phyloP scores from a whole-genome alignment of 2,888 invertebrate genomes.

The Smittia sp. region DNA sequence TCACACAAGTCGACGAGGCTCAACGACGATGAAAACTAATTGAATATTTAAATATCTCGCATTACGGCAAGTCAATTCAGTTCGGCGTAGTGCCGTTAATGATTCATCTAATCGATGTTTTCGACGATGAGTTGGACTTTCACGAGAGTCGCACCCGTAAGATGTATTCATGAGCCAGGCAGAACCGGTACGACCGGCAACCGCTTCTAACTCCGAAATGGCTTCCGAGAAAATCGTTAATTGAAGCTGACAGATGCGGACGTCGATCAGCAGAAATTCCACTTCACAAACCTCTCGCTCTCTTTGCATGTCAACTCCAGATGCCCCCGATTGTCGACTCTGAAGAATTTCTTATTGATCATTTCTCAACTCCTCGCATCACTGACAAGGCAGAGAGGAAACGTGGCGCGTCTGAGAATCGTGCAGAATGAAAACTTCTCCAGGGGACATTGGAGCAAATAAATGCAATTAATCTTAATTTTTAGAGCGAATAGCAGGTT shows the following conservation, averaged over 20 bases:
- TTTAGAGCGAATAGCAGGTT: slow-evolving; percentile 3
- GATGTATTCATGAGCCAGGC: not conserved
- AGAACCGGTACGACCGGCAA: too few species aligned
- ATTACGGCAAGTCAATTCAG: not conserved
- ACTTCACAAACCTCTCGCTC: not conserved
- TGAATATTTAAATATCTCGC: slow-evolving; percentile 15
- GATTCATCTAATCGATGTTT: not conserved
- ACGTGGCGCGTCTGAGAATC: slow-evolving; percentile 6
- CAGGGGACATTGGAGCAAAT: slow-evolving; percentile 34
- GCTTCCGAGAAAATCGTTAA: not conserved
- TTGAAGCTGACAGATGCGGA: slow-evolving; percentile 10
- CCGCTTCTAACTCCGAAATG: not conserved
- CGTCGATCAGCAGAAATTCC: slow-evolving; percentile 4
- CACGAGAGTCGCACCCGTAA: not conserved
- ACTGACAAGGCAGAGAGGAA: not conserved
- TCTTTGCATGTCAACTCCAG: slow-evolving; percentile 41
- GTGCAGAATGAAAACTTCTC: slow-evolving; percentile 39
- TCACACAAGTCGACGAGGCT: not conserved
- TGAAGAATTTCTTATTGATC: not conserved
- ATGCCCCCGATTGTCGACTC: not conserved
- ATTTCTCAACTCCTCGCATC: not conserved
- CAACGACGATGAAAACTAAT: not conserved
- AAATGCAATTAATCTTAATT: slow-evolving; percentile 40
- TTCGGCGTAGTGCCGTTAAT: not conserved
- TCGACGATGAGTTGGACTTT: not conserved